Base-by-base conservation (phyloP, 1,140 invertebrate species). In the Tetramorium simillimum region DNA sequence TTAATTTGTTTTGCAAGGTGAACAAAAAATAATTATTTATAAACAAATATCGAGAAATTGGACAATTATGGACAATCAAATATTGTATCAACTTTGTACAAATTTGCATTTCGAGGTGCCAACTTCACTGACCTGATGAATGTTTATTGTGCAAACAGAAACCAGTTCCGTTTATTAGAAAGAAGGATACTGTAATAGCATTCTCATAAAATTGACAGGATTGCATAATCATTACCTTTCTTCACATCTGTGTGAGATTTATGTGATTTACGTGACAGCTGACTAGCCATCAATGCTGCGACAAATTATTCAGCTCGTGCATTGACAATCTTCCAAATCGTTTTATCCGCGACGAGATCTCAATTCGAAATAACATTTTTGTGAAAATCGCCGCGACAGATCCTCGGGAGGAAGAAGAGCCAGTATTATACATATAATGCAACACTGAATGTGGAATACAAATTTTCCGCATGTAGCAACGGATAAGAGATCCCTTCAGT, bases 231-330 rank as follows among this genome's bases (percentile, higher is more conserved):
- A 21, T 53, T 53, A 63, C 14, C 28, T 80, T 67, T 62, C 24
- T 67, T 43, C 49, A 73, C n/a, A 62, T 67, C n/a, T 28, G 51
- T 63, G 46, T 3, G n/a, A 37, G 62, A 51, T 67, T 63, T 77
- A 63, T 3, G n/a, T 51, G 62, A 51, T 67, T 63, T 18, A 46
- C 14, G n/a, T 67, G 28, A 77, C 21, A 62, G 21, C 18, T 60
- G 18, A 63, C 18, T 43, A 80, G 14, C 4, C 28, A 51, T 53
- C 14, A 18, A 24, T 43, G 21, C 16, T 24, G 4, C 9, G 33
- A 58, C 53, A 24, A 43, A 21, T 24, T 76, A 60, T 76, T 33
- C 69, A 28, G 49, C 51, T 37, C 70, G 28, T 28, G n/a, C 51
- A 43, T 16, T 58, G 40, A 58, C 53, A 37, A 43, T 58, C 37